Conservation (phyloP, 2,113 vertebrate species). For the Serilophus lunatus region DNA sequence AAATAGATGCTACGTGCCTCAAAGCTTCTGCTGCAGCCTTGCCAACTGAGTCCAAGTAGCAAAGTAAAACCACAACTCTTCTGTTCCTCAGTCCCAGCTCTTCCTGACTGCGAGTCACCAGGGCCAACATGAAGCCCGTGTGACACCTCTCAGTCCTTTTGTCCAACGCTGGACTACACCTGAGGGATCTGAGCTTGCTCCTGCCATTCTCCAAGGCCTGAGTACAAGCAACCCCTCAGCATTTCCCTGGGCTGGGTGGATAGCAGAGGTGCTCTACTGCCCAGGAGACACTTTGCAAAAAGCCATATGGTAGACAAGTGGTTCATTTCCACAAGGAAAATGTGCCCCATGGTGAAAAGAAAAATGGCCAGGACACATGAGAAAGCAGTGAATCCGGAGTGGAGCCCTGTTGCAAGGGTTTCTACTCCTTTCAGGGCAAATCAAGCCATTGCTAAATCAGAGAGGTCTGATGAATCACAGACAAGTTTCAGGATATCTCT, state of each 20-base stretch:
- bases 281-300: neutral
- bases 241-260: neutral
- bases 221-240: neutral
- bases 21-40: neutral
- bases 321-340: neutral
- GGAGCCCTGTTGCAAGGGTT: neutral
- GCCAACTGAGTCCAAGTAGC: neutral
- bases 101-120: neutral
- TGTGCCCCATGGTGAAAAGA: neutral
- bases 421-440: neutral
- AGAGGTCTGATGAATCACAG: neutral
- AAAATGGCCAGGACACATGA: neutral
- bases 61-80: neutral
- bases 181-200: neutral
- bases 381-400: neutral
- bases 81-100: neutral
- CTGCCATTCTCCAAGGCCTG: neutral
- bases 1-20: neutral
- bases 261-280: neutral
- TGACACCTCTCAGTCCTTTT: neutral
- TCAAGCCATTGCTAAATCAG: neutral
- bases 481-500: neutral
- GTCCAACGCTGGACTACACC: accelerated
- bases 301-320: neutral
- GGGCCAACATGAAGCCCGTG: neutral